Percentiles rank a stretch among this genome's conserved stretches.
These are phyloP conservation scores for Ariopsis seemanni DNA, from an alignment of 2,113 vertebrate genomes.

Conservation along the genomic window DNA sequence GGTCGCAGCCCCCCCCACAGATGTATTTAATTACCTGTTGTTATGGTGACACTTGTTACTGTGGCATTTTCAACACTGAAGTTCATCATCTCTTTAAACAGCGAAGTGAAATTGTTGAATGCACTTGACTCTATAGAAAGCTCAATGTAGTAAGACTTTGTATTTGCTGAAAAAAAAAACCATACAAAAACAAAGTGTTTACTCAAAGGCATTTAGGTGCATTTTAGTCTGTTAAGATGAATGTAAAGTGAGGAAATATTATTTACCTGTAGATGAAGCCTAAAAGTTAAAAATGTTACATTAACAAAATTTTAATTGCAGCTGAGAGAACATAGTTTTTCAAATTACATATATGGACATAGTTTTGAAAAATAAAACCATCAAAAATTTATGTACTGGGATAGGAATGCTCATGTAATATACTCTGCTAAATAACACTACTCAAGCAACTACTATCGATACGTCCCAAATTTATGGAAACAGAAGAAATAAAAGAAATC, in stretches of 20 bases:
- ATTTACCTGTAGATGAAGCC: constrained; percentile 52
- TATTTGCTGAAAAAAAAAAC: constrained; percentile 49
- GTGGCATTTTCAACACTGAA: rapidly evolving
- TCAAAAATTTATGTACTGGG: neutral
- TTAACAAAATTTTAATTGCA: neutral
- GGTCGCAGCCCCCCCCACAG: too few relatives aligned
- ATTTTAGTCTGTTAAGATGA: neutral
- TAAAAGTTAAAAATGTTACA: constrained; percentile 41
- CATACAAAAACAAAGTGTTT: neutral
- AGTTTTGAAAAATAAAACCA: too few relatives aligned
- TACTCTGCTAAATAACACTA: neutral
- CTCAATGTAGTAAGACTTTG: constrained; percentile 56
- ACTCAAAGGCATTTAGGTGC: neutral
- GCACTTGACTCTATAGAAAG: constrained; percentile 47
- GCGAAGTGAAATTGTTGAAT: rapidly evolving
- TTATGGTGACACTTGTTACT: neutral
- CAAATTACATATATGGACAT: neutral
- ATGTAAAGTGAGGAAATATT: constrained; percentile 9
- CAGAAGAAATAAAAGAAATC: neutral
- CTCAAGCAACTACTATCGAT: neutral
- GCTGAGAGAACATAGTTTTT: neutral
- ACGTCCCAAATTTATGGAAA: neutral
- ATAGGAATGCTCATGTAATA: neutral
- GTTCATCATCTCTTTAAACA: rapidly evolving
- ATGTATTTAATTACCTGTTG: constrained; percentile 61